Base-by-base conservation (phyloP, 2,113 vertebrate species). In the Eubucco bourcierii region DNA sequence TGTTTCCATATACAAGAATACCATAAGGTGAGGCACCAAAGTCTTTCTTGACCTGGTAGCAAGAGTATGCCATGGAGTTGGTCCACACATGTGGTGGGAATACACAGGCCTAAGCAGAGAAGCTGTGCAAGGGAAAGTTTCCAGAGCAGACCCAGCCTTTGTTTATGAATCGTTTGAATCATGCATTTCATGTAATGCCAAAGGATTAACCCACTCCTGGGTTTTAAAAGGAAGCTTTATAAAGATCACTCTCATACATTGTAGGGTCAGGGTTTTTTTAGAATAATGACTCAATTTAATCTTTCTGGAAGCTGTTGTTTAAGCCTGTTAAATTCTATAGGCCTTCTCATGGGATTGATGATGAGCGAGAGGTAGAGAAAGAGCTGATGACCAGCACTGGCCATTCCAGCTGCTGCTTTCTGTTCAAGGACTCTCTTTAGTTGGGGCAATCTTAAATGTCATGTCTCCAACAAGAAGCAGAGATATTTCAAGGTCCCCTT, bases 281-380 rank as follows among this genome's bases (percentile, higher is more conserved):
- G 73, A 90, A 73, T 74, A 84, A 33, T 72, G 87, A 88, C 61
- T 91, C 87, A 20, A 18, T 83, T 91, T 74, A 90, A 72, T 91
- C 87, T 88, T 90, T 91, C 82, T 90, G 64, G 90, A 74, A 87
- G 81, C 53, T 77, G 29, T 28, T 89, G 87, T 88, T 88, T 87
- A 87, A 90, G 84, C 84, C 75, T 78, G 34, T 78, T 90, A 80
- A 94, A 94, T 92, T 94, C 94, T 90, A 75, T 71, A 73, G 93
- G 90, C 86, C 90, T 94, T 93, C 90, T 90, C 82, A 6, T 10
- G 58, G 53, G 76, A 55, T 6, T 74, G 85, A 68, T 67, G 76
- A 61, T 87, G 81, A 94, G 72, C 3, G 15, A 77, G 89, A 64
- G 55, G 85, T 34, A 88, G 95, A 20, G 91, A 94, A 84, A 66